These are phyloP conservation scores for Enteromius treurensis DNA, from an alignment of 2,797 vertebrate species.

Conservation along the genomic window DNA sequence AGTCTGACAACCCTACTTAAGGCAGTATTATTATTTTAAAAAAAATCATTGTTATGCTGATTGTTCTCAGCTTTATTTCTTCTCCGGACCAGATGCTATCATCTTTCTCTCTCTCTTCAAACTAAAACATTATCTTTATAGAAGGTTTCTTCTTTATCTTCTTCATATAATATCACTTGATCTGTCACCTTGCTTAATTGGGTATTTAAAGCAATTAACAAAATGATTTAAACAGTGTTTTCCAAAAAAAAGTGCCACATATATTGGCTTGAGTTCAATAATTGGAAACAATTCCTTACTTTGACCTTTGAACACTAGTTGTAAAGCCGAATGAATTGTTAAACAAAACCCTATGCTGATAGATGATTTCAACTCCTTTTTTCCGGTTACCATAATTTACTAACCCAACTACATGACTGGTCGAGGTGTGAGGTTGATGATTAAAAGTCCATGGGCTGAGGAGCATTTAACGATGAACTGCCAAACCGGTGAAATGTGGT, in stretches of 20 bases:
- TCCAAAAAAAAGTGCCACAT: not conserved
- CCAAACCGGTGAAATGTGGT: constrained; percentile 64
- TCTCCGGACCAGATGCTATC: not conserved
- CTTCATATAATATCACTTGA: not conserved
- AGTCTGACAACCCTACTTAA: not conserved
- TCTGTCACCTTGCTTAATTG: too few relatives aligned
- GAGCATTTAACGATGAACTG: constrained; percentile 63
- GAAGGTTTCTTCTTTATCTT: not conserved
- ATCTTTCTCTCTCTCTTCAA: not conserved
- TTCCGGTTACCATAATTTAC: constrained; percentile 62
- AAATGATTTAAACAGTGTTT: not conserved
- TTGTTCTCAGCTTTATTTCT: constrained; percentile 5
- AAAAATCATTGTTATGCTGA: not conserved
- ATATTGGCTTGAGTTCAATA: not conserved
- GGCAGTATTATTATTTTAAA: not conserved
- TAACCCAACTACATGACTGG: constrained; percentile 56
- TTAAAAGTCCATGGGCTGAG: constrained; percentile 57
- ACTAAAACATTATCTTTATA: not conserved
- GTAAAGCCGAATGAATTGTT: not conserved
- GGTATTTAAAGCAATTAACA: not conserved
- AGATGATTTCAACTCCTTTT: constrained; percentile 58
- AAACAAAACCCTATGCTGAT: constrained; percentile 24
- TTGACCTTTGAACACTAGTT: not conserved
- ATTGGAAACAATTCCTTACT: not conserved
- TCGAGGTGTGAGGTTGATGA: constrained; percentile 59